A percentile compares a stretch with the other conserved stretches of the same genome.
phyloP scores from a whole-genome alignment of 2,888 invertebrate genomes.

The Linnaemya tessellans region DNA sequence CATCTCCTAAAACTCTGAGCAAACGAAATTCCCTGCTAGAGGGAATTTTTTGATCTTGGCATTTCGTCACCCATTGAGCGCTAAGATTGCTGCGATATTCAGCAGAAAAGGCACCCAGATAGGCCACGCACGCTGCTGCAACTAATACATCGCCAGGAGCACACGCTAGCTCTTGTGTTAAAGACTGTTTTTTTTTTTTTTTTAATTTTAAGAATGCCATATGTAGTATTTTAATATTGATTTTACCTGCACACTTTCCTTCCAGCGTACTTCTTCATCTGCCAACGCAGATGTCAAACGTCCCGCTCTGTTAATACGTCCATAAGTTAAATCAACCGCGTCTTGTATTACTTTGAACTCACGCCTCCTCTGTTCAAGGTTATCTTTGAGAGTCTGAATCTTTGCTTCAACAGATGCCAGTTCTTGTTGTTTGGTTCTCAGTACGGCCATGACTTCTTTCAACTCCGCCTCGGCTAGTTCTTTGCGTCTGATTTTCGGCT shows the following conservation, averaged over 20 bases:
- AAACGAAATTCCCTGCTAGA: conserved; percentile 89
- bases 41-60: conserved; percentile 87
- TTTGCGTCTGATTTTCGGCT: conserved; percentile 92
- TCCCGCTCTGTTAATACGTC: conserved; percentile 91
- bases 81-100: conserved; percentile 88
- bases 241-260: conserved; percentile 86
- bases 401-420: conserved; percentile 92
- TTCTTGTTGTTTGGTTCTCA: conserved; percentile 91
- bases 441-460: conserved; percentile 89
- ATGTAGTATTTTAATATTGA: not conserved
- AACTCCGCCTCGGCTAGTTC: conserved; percentile 91
- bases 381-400: conserved; percentile 83
- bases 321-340: conserved; percentile 90
- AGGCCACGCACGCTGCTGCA: conserved; percentile 94
- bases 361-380: conserved; percentile 88
- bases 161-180: conserved; percentile 88
- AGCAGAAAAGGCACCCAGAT: conserved; percentile 94
- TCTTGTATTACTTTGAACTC: conserved; percentile 90
- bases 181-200: conserved; percentile 82
- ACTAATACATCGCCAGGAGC: conserved; percentile 94
- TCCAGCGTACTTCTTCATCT: conserved; percentile 94
- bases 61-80: conserved; percentile 87
- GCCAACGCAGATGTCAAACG: conserved; percentile 93
- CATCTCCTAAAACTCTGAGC: conserved; percentile 89
- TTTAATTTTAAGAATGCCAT: not conserved